A percentile compares a stretch with the other conserved stretches of the same genome.
Evolutionary conservation across 2,888 invertebrate genomes (phyloP).

Genomic region (Parascotia fuliginaria): DNA sequence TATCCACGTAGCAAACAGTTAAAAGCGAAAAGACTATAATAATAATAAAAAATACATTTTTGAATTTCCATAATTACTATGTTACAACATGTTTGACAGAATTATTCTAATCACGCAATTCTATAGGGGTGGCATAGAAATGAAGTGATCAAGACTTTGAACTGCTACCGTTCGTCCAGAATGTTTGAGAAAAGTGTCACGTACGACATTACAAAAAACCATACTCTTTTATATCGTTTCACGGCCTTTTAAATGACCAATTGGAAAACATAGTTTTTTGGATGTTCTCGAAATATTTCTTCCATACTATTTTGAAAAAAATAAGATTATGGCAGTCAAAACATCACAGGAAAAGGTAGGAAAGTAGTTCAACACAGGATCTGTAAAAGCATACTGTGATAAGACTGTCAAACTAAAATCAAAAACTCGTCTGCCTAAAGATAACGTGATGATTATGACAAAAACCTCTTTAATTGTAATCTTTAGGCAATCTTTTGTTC

Average conservation of each 20-base stretch:
- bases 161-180: constrained; percentile 70
- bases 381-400: too few species aligned
- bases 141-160: constrained; percentile 59
- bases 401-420: too few species aligned
- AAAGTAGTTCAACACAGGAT: too few species aligned
- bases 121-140: constrained; percentile 69
- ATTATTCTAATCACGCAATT: constrained; percentile 71
- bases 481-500: too few species aligned
- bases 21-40: too few species aligned
- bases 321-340: too few species aligned
- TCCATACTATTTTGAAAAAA: too few species aligned
- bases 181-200: constrained; percentile 68
- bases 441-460: too few species aligned
- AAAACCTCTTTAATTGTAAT: too few species aligned
- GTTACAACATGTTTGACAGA: constrained; percentile 4
- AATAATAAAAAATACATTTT: background rate
- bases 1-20: too few species aligned
- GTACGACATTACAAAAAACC: constrained; percentile 64
- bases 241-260: constrained; percentile 43
- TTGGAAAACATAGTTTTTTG: constrained; percentile 11
- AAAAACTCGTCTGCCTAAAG: too few species aligned
- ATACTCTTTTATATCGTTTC: constrained; percentile 46
- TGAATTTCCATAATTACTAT: background rate
- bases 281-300: background rate
- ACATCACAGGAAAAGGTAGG: too few species aligned